A percentile compares a stretch with the other conserved stretches of the same genome.
These are phyloP conservation scores for Orchesella cincta DNA, from an alignment of 1,140 invertebrate species.

Conservation along the genomic window DNA sequence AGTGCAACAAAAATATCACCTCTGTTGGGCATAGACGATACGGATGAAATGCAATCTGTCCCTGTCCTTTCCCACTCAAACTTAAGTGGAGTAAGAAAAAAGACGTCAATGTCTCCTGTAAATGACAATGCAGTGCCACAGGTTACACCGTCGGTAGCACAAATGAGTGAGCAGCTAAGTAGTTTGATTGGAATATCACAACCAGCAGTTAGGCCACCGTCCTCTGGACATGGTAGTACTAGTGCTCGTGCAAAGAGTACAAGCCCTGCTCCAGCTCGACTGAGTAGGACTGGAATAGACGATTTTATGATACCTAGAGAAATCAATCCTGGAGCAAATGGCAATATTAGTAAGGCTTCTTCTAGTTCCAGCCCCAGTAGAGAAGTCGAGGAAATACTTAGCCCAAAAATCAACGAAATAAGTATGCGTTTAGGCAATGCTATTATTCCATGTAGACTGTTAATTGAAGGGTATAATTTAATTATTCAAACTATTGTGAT, in stretches of 20 bases:
- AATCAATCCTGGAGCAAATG: slow-evolving; percentile 27
- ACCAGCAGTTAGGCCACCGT: neutral
- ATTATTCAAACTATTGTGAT: no score
- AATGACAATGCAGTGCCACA: neutral
- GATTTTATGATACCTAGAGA: neutral
- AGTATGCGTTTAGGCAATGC: neutral
- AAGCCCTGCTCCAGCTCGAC: neutral
- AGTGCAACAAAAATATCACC: neutral
- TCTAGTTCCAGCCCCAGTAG: slow-evolving; percentile 69
- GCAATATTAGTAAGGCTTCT: slow-evolving; percentile 45
- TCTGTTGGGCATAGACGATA: neutral
- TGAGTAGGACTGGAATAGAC: neutral
- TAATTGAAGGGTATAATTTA: no score
- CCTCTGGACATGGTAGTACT: neutral
- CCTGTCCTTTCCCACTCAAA: neutral
- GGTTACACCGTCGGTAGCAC: neutral
- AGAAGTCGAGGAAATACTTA: slow-evolving; percentile 78
- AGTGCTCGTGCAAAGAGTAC: neutral
- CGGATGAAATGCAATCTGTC: neutral
- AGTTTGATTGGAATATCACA: slow-evolving; percentile 31
- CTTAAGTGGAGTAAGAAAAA: neutral
- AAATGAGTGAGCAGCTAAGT: slow-evolving; percentile 36
- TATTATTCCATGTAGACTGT: no score
- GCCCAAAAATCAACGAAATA: slow-evolving; percentile 55
- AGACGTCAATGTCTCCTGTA: neutral